Conservation (phyloP, 2,888 invertebrate species). For the Monochamus alternatus region DNA sequence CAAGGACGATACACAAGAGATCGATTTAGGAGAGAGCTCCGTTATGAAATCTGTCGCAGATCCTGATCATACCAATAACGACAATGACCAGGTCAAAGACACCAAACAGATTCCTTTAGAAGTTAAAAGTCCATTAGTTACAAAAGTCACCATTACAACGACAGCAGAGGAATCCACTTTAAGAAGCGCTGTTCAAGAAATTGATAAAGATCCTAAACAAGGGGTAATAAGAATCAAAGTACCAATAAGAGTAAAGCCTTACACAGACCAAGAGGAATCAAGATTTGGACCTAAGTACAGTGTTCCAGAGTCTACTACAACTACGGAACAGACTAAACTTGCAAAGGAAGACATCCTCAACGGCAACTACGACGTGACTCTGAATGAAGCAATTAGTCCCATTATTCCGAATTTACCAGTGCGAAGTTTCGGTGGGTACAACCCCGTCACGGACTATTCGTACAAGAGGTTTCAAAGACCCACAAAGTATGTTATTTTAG, state of each 20-base stretch:
- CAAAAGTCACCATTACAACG: slow-evolving; percentile 42
- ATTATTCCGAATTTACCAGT: slow-evolving; percentile 76
- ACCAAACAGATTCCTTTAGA: slow-evolving; percentile 32
- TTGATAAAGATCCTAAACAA: slow-evolving; percentile 27
- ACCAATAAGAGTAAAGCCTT: slow-evolving; percentile 59
- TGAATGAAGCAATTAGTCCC: slow-evolving; percentile 87
- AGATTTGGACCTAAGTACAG: neutral
- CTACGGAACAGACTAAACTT: slow-evolving; percentile 73
- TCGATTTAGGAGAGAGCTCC: slow-evolving; percentile 5
- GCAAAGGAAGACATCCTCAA: slow-evolving; percentile 76
- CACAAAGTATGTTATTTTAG: slow-evolving; percentile 58
- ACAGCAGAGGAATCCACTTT: slow-evolving; percentile 47
- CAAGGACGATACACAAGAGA: slow-evolving; percentile 13
- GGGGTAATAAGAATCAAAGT: slow-evolving; percentile 60
- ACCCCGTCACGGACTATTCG: slow-evolving; percentile 62
- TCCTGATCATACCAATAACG: neutral
- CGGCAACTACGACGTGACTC: slow-evolving; percentile 80
- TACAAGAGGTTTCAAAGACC: slow-evolving; percentile 61
- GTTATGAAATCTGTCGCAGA: neutral
- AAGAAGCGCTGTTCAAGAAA: slow-evolving; percentile 16
- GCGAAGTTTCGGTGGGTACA: slow-evolving; percentile 73
- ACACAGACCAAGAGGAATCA: slow-evolving; percentile 44
- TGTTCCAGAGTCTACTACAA: slow-evolving; percentile 53
- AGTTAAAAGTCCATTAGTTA: slow-evolving; percentile 36
- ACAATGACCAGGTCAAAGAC: slow-evolving; percentile 24